Base-by-base conservation (phyloP, 2,797 vertebrate genomes). In the Graptemys geographica region DNA sequence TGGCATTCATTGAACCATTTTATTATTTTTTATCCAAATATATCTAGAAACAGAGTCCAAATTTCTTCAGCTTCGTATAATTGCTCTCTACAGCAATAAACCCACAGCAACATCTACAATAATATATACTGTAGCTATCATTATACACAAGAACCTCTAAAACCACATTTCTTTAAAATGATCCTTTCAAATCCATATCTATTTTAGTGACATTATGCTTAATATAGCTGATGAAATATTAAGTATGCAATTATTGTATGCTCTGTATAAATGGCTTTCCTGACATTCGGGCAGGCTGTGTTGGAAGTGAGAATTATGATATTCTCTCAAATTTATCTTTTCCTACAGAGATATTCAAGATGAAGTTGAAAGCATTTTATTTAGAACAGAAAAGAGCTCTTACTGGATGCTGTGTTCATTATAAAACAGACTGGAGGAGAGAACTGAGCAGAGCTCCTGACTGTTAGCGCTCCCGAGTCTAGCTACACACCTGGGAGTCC, bases 201-300 rank as follows among this genome's bases (percentile, higher is more conserved):
- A 92, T 79, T 94, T 93, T 92, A 89, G 84, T 80, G 83, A 90
- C 91, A 81, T 92, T 94, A 84, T 59, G 93, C 89, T 91, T 96
- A 96, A 96, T 91, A 62, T 91, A 97, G 87, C 57, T 96, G 90
- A 92, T 97, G 92, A 97, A 97, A 97, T 93, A 95, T 95, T 97
- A 95, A 97, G 89, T 81, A 88, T 90, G 92, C 92, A 93, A 95
- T 96, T 96, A 97, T 90, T 94, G 87, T 93, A 88, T 91, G 89
- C 94, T 84, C 79, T 91, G 90, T 96, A 95, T 96, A 96, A 96
- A 96, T 95, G 93, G 65, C 90, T 96, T 95, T 94, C 95, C 93
- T 94, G 94, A 93, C 82, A 91, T 92, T 80, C 91, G 74, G 88
- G 25, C 80, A 96, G 74, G n/a, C 79, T 85, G 53, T 89, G 84